phyloP scores from a whole-genome alignment of 2,113 vertebrate genomes.

The Trachemys scripta region DNA sequence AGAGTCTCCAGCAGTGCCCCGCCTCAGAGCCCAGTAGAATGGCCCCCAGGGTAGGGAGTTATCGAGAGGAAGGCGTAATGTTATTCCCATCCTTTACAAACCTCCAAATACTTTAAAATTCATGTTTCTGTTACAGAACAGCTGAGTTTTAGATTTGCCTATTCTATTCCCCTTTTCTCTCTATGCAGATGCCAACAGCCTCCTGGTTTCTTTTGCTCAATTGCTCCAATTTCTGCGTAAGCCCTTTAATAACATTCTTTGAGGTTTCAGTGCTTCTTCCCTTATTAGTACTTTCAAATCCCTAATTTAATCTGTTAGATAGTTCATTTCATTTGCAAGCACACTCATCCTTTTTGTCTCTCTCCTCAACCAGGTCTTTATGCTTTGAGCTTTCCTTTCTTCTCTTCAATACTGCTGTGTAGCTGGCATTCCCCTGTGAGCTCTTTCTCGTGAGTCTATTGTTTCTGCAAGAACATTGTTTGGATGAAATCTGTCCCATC shows the following conservation, averaged over 20 bases:
- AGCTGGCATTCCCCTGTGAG: background rate
- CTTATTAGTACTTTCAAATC: slow-evolving; percentile 54
- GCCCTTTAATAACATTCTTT: slow-evolving; percentile 11
- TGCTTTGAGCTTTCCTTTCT: slow-evolving; percentile 10
- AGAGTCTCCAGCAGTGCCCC: background rate
- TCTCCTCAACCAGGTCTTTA: slow-evolving; percentile 1
- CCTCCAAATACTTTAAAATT: background rate
- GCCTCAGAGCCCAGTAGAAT: background rate
- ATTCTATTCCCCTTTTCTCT: background rate
- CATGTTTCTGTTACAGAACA: background rate
- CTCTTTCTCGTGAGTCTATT: slow-evolving; percentile 40
- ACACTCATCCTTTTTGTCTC: slow-evolving; percentile 40
- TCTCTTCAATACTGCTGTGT: background rate
- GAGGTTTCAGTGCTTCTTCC: background rate
- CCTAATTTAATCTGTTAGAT: slow-evolving; percentile 56
- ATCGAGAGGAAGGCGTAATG: background rate
- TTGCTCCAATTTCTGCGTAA: slow-evolving; percentile 2
- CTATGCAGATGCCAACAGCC: background rate
- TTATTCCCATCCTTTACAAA: background rate
- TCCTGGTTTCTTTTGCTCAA: slow-evolving; percentile 4
- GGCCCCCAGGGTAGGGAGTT: background rate
- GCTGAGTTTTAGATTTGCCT: background rate
- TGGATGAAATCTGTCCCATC: slow-evolving; percentile 25
- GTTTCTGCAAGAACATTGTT: slow-evolving; percentile 18
- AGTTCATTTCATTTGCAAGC: slow-evolving; percentile 46